Evolutionary conservation across 2,113 vertebrate genomes (phyloP), one percentile per base, ranked within the genome.

Genomic region (Paramisgurnus dabryanus): DNA sequence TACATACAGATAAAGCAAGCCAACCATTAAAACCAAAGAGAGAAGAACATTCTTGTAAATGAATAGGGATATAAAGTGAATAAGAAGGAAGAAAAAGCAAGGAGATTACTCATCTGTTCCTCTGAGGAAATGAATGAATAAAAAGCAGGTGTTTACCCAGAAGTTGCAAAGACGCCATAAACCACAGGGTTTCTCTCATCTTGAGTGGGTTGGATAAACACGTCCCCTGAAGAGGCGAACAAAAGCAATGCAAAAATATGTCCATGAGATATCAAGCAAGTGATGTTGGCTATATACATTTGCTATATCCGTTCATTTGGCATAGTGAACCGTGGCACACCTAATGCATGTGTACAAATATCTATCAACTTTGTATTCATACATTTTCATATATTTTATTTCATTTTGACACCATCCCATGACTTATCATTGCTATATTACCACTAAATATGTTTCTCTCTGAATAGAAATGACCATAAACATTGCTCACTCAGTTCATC

Each of bases 171-270:
- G 78, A 95, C 91, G 3, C 88, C 94, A 7, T 95, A 95, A 9
- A 95, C 91, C 80, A 90, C 84, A 0, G 95, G 95, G 84, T 90
- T 95, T 18, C 92, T 87, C n/a, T 95, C 93, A 45, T 95, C 95
- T 79, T 94, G 93, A 2, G 89, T 93, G 4, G 91, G 90, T 85
- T 94, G 93, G 65, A 95, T 93, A 57, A 95, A 95, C 47, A 95
- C 90, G 11, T 95, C 94, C 53, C 93, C 95, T 95, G 84, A 57
- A 82, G 69, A 4, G 7, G 6, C 6, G 55, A 41, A 17, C 41
- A 63, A 66, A 87, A 84, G 60, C 87, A 76, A 41, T 34, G 12
- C 5, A 80, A 50, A 73, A 58, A 7, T 17, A 39, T 41, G 2
- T 75, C 13, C 10, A 34, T 17, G 10, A 49, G 39, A 45, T 27